phyloP scores from a whole-genome alignment of 2,113 vertebrate genomes.

The Cephalopholis sonnerati region DNA sequence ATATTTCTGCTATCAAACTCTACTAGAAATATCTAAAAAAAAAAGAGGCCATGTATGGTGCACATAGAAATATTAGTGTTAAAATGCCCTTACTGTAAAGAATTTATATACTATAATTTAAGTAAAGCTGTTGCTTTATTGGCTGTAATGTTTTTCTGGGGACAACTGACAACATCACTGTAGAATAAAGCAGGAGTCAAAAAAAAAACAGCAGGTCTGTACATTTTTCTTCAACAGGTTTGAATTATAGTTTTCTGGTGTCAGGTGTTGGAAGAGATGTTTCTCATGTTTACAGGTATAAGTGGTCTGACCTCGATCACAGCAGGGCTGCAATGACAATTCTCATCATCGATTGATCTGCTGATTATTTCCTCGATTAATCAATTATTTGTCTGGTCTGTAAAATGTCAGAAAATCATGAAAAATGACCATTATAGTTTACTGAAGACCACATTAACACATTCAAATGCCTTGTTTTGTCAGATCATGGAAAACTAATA shows the following conservation, averaged over 20 bases:
- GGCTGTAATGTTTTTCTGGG: not conserved
- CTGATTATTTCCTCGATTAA: not conserved
- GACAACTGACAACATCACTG: not conserved
- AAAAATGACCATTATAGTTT: too few species aligned
- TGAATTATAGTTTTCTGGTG: not conserved
- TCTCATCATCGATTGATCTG: not conserved
- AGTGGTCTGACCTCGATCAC: not conserved
- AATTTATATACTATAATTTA: not conserved
- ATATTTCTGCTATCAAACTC: not conserved
- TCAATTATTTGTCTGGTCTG: too few species aligned
- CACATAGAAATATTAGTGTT: not conserved
- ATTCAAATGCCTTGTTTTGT: too few species aligned
- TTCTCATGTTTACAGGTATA: slow-evolving; percentile 9
- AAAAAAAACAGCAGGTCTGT: not conserved
- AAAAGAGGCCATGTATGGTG: too few species aligned
- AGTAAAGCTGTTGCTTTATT: not conserved
- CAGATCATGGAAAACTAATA: too few species aligned
- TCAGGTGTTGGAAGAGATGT: not conserved
- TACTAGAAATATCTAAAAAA: slow-evolving; percentile 5
- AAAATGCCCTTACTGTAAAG: not conserved
- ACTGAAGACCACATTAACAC: too few species aligned
- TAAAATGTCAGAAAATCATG: too few species aligned
- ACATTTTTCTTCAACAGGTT: too few species aligned
- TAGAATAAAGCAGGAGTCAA: not conserved
- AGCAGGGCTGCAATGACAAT: not conserved